A percentile compares a stretch with the other conserved stretches of the same genome.
Conservation (phyloP, 1,140 invertebrate genomes). For the Branchinecta lindahli region DNA sequence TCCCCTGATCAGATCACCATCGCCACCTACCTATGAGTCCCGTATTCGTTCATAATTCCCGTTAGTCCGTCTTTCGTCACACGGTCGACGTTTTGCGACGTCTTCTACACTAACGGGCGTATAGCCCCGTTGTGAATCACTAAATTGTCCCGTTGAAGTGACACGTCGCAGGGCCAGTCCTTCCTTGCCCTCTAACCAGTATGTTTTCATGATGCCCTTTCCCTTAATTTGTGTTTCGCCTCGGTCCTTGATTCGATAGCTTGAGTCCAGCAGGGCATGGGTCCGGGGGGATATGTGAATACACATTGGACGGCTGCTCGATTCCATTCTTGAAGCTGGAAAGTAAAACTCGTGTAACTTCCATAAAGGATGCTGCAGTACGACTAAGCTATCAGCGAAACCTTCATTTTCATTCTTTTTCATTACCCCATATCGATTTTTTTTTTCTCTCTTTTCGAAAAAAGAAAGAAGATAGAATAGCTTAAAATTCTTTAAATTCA, state of each 20-base stretch:
- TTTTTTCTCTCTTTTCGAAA: too few relatives aligned
- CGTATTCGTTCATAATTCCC: not conserved
- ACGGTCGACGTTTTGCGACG: slow-evolving; percentile 38
- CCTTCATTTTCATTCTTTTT: too few relatives aligned
- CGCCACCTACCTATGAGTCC: too few relatives aligned
- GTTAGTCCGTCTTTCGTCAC: not conserved
- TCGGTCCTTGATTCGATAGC: slow-evolving; percentile 59
- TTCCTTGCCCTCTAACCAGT: slow-evolving; percentile 54
- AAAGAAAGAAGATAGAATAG: too few relatives aligned
- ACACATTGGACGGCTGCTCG: slow-evolving; percentile 77
- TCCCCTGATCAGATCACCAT: too few relatives aligned
- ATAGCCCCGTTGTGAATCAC: slow-evolving; percentile 47
- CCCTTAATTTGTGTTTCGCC: slow-evolving; percentile 71
- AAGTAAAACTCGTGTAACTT: too few relatives aligned
- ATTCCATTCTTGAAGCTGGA: slow-evolving; percentile 86
- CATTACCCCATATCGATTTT: too few relatives aligned
- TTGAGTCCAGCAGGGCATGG: slow-evolving; percentile 50
- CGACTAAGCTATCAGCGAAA: too few relatives aligned
- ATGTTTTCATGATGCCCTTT: slow-evolving; percentile 58
- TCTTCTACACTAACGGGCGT: slow-evolving; percentile 71
- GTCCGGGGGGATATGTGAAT: slow-evolving; percentile 87
- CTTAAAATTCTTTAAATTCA: too few relatives aligned
- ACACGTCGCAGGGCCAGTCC: not conserved
- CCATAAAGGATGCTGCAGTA: too few relatives aligned
- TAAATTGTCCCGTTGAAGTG: slow-evolving; percentile 29